Conservation (phyloP, 2,113 vertebrate genomes). For the Barnardius zonarius region DNA sequence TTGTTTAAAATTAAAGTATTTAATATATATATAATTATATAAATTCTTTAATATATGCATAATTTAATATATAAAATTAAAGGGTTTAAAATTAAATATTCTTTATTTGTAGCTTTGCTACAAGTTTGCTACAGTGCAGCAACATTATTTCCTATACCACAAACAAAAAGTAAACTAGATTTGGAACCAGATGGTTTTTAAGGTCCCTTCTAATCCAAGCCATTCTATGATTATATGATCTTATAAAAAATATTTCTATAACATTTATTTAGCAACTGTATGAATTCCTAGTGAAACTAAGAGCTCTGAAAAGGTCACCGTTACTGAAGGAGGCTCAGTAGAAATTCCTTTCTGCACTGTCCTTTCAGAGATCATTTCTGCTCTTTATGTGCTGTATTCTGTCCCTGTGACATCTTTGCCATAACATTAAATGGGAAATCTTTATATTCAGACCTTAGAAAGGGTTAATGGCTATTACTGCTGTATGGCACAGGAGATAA, state of each 20-base stretch:
- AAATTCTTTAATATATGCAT: no score
- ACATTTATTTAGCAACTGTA: neutral
- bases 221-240: neutral
- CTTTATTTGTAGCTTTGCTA: neutral
- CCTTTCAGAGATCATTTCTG: constrained; percentile 32
- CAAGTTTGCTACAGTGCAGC: neutral
- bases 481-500: neutral
- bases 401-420: neutral
- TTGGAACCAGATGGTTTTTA: neutral
- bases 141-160: neutral
- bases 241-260: neutral
- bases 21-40: no score
- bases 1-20: no score
- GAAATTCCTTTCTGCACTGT: neutral
- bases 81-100: neutral
- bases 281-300: neutral
- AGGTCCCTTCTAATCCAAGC: neutral
- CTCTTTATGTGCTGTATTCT: neutral
- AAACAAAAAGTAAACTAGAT: neutral
- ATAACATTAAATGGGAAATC: neutral
- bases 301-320: neutral
- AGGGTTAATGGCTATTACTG: constrained; percentile 53
- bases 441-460: constrained; percentile 17
- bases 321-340: neutral
- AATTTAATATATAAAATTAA: no score